Percentiles rank a stretch among this genome's conserved stretches.
Conservation (phyloP, 2,113 vertebrate species). For the Phalacrocorax brasilianus region DNA sequence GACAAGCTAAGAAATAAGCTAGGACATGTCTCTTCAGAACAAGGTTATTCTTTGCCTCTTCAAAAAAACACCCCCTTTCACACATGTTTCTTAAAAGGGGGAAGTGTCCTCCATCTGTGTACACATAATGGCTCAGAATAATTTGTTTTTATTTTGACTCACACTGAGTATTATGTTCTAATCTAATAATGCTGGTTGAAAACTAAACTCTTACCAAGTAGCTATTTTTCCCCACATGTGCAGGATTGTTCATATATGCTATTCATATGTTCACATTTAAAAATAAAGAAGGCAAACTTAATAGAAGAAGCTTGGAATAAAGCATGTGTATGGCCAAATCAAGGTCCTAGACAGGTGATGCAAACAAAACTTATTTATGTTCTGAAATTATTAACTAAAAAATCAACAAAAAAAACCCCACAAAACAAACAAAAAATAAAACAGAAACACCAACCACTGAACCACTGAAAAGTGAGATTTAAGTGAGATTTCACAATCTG, state of each 20-base stretch:
- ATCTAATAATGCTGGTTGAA: background rate
- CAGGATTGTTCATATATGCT: background rate
- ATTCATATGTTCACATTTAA: background rate
- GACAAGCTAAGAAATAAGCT: conserved; percentile 12
- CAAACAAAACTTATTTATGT: background rate
- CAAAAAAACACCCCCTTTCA: background rate
- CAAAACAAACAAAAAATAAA: background rate
- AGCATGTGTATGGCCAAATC: background rate
- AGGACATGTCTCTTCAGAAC: background rate
- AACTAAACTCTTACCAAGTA: background rate
- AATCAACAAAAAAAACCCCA: background rate
- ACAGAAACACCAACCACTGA: background rate
- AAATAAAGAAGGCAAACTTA: background rate
- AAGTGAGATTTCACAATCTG: background rate
- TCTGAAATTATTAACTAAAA: background rate
- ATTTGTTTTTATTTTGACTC: background rate
- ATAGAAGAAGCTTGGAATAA: background rate
- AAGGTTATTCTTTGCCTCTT: background rate
- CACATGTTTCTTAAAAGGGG: background rate
- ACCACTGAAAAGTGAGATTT: background rate
- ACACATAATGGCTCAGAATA: background rate
- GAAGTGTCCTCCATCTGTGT: background rate
- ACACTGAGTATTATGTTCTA: background rate
- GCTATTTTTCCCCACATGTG: accelerated
- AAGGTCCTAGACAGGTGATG: background rate